Conservation (phyloP, 2,113 vertebrate species). For the Paramormyrops kingsleyae region DNA sequence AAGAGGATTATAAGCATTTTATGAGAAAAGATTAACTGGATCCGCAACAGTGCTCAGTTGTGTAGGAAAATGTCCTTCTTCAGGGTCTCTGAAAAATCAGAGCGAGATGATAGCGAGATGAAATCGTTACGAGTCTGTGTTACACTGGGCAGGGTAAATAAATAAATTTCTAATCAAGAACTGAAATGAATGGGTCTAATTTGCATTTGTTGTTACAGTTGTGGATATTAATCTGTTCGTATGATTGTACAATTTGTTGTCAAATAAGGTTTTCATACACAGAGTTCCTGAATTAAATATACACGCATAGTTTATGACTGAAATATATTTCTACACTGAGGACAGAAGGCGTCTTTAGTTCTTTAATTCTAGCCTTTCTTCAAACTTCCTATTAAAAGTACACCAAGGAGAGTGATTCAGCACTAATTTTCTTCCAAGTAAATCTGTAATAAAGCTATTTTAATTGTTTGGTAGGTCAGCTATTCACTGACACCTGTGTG, state of each 20-base stretch:
- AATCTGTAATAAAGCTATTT: not conserved
- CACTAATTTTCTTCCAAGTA: not conserved
- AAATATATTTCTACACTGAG: not conserved
- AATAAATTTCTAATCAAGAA: not conserved
- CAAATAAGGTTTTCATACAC: not conserved
- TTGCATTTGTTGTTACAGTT: not conserved
- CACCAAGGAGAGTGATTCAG: not conserved
- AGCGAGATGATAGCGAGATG: not conserved
- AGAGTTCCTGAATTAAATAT: not conserved
- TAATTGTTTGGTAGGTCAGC: not conserved
- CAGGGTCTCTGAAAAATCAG: not conserved
- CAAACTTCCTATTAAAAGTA: not conserved
- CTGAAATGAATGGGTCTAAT: not conserved
- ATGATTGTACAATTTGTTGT: not conserved
- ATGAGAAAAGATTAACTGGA: slow-evolving; percentile 19
- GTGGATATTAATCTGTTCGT: not conserved
- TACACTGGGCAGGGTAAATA: not conserved
- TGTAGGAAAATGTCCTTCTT: not conserved
- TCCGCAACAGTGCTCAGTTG: slow-evolving; percentile 1
- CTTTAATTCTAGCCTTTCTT: not conserved
- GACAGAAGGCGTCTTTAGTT: not conserved
- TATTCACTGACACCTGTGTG: not conserved
- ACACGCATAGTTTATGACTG: not conserved
- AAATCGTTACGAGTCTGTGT: not conserved
- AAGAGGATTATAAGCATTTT: slow-evolving; percentile 25